Evolutionary conservation across 2,888 invertebrate genomes (phyloP).

Genomic region (Drosophila sordidula): DNA sequence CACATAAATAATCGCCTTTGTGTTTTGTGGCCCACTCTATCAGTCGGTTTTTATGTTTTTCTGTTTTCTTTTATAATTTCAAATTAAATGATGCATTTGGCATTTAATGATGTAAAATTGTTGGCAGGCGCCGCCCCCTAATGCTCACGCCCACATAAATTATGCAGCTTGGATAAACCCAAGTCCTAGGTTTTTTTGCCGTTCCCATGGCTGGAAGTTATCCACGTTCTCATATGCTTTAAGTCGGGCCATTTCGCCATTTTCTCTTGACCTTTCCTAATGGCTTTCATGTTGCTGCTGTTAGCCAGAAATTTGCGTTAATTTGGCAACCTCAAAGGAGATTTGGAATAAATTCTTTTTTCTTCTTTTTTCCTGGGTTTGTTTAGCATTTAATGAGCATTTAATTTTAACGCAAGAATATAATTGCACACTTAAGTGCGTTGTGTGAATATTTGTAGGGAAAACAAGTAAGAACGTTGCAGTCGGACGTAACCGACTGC

Average conservation of each 20-base stretch:
- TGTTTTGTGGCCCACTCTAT: constrained; percentile 38
- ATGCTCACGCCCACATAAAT: constrained; percentile 2
- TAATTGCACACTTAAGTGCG: constrained; percentile 40
- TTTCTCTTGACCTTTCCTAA: constrained; percentile 66
- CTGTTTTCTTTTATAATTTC: constrained; percentile 73
- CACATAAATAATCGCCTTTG: constrained; percentile 75
- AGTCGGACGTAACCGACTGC: no score
- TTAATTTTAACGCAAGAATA: constrained; percentile 26
- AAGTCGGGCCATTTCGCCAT: constrained; percentile 10
- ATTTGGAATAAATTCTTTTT: constrained; percentile 48
- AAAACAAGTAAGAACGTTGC: no score
- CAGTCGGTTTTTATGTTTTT: constrained; percentile 28
- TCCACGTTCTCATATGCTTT: constrained; percentile 23
- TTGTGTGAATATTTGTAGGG: neutral
- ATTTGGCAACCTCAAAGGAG: constrained; percentile 52
- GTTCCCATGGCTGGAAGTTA: neutral
- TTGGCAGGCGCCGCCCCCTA: constrained; percentile 22
- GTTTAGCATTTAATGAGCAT: constrained; percentile 52
- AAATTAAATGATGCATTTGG: constrained; percentile 78
- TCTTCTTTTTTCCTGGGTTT: constrained; percentile 7
- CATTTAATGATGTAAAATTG: constrained; percentile 76
- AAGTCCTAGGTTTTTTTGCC: no score
- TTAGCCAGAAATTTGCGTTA: constrained; percentile 27
- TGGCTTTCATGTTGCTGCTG: constrained; percentile 43
- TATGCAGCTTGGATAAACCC: no score